These are phyloP conservation scores for Drosophila parvula DNA, from an alignment of 1,140 invertebrate species.

Conservation along the genomic window DNA sequence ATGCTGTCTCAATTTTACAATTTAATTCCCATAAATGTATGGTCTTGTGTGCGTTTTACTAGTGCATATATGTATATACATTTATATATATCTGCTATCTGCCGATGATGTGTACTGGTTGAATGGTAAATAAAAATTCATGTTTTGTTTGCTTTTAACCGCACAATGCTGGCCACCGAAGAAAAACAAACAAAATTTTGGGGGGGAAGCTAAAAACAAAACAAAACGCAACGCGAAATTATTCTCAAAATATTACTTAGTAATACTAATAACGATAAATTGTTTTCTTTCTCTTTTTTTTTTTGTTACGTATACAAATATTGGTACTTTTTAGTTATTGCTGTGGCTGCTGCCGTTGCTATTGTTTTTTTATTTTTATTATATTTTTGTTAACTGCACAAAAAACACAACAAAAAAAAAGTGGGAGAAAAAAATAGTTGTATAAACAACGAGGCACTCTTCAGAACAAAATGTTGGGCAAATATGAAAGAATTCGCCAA, in stretches of 20 bases:
- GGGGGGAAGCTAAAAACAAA: constrained; percentile 12
- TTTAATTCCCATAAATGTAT: constrained; percentile 25
- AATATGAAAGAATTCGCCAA: constrained; percentile 32
- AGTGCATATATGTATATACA: neutral
- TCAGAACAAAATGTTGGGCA: constrained; percentile 11
- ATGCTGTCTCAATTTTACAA: constrained; percentile 21
- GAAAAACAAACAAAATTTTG: constrained; percentile 35
- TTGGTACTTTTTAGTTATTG: constrained; percentile 24
- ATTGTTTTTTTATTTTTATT: constrained; percentile 14
- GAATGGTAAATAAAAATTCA: constrained; percentile 59
- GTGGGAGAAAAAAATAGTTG: constrained; percentile 22
- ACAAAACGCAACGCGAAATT: constrained; percentile 18
- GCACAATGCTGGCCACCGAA: constrained; percentile 23
- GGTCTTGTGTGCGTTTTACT: constrained; percentile 5
- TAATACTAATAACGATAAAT: constrained; percentile 69
- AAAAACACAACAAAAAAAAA: neutral
- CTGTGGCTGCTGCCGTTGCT: neutral
- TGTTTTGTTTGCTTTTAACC: constrained; percentile 55
- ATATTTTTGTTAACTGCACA: constrained; percentile 43
- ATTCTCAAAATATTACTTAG: constrained; percentile 68
- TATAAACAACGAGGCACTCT: constrained; percentile 55
- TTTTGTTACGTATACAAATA: constrained; percentile 8
- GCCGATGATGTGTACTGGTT: constrained; percentile 22
- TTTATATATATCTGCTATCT: constrained; percentile 20
- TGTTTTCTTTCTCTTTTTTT: constrained; percentile 42